Percentiles rank a stretch among this genome's conserved stretches.
Evolutionary conservation across 1,140 invertebrate species (phyloP).

Genomic region (Calliphora vicina): DNA sequence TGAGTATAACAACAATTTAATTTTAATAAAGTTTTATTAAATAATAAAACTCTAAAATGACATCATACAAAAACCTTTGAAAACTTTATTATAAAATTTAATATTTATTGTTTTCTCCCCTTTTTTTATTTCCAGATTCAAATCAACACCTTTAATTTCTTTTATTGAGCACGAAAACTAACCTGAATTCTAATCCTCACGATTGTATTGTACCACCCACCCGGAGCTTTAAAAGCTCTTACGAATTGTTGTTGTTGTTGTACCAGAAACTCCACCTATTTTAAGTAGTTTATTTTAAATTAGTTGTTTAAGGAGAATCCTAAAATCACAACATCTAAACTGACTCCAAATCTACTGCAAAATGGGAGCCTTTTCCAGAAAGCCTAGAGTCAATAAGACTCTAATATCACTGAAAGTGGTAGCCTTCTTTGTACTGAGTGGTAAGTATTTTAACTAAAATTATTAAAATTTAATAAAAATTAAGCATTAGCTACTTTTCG

Average conservation of each 20-base stretch:
- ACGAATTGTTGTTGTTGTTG: background rate
- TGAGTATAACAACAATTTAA: background rate
- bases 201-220: background rate
- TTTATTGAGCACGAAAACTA: background rate
- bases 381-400: slow-evolving; percentile 53
- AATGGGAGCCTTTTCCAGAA: slow-evolving; percentile 54
- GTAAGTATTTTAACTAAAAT: slow-evolving; percentile 44
- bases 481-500: too few species aligned
- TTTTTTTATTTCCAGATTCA: background rate
- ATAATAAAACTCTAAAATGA: background rate
- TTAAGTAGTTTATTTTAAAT: slow-evolving; percentile 25
- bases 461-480: too few species aligned
- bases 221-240: background rate
- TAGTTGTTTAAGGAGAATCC: slow-evolving; percentile 22
- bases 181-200: background rate
- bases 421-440: slow-evolving; percentile 57
- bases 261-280: background rate
- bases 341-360: slow-evolving; percentile 24
- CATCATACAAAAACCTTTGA: background rate
- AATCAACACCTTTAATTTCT: background rate
- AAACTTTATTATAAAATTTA: too few species aligned
- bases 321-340: background rate
- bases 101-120: background rate
- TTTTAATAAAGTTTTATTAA: background rate
- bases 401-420: slow-evolving; percentile 59